Percentiles rank a stretch among this genome's conserved stretches.
These are phyloP conservation scores for Dryococelus australis DNA, from an alignment of 2,888 invertebrate species.

Conservation along the genomic window DNA sequence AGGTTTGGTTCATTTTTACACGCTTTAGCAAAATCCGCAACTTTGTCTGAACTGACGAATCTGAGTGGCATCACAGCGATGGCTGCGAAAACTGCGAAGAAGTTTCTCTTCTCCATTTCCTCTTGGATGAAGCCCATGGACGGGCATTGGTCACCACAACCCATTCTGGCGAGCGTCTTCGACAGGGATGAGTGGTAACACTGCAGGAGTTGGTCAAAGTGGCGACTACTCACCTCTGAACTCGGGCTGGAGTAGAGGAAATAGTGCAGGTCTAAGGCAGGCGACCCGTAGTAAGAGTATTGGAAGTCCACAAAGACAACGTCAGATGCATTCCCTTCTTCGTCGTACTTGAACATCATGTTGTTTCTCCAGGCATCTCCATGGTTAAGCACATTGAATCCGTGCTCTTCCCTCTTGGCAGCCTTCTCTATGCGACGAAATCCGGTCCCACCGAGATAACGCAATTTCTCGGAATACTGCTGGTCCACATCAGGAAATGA, in stretches of 20 bases:
- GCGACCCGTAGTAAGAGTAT: not conserved
- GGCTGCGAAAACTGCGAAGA: not conserved
- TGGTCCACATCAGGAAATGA: not conserved
- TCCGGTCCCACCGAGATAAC: not conserved
- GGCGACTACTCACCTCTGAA: not conserved
- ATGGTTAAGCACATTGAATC: slow-evolving; percentile 17
- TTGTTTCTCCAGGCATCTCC: slow-evolving; percentile 20
- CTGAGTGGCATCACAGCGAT: not conserved
- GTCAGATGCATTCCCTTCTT: not conserved
- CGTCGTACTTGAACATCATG: slow-evolving; percentile 19
- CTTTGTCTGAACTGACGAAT: not conserved
- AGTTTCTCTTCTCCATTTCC: not conserved
- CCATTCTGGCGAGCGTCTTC: not conserved
- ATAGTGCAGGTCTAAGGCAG: not conserved
- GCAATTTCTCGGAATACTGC: not conserved
- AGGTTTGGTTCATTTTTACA: not conserved
- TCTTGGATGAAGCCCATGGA: not conserved
- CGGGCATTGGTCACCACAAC: not conserved
- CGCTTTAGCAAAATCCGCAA: not conserved
- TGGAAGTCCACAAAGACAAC: not conserved
- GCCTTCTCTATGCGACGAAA: not conserved
- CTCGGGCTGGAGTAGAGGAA: not conserved
- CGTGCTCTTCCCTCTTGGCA: not conserved
- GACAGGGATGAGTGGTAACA: slow-evolving; percentile 12
- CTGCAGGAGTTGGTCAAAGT: not conserved